A percentile compares a stretch with the other conserved stretches of the same genome.
Evolutionary conservation across 2,888 invertebrate genomes (phyloP).

Genomic region (Dasysyrphus albostriatus): DNA sequence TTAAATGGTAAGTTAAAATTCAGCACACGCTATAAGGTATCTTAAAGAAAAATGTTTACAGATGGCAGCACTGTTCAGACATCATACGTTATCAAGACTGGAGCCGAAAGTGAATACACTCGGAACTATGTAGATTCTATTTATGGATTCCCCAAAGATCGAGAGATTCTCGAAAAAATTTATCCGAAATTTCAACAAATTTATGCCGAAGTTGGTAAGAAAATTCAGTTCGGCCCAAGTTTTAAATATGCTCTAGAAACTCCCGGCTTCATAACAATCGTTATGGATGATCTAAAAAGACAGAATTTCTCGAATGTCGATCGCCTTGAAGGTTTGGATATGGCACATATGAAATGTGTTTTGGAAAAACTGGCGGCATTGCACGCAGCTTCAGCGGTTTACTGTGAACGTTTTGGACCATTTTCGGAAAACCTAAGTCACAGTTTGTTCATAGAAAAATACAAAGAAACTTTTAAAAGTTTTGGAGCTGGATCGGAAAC

Average conservation of each 20-base stretch:
- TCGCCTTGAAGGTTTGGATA: slow-evolving; percentile 68
- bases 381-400: slow-evolving; percentile 81
- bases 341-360: slow-evolving; percentile 79
- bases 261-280: background rate
- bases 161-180: slow-evolving; percentile 74
- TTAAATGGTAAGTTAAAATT: slow-evolving; percentile 75
- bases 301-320: slow-evolving; percentile 66
- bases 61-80: slow-evolving; percentile 76
- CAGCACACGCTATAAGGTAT: background rate
- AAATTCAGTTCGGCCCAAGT: slow-evolving; percentile 61
- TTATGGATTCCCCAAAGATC: slow-evolving; percentile 17
- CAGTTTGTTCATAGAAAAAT: slow-evolving; percentile 13
- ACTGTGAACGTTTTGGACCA: slow-evolving; percentile 34
- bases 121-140: slow-evolving; percentile 5
- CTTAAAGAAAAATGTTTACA: slow-evolving; percentile 69
- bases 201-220: slow-evolving; percentile 70
- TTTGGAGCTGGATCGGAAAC: slow-evolving; percentile 49
- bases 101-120: slow-evolving; percentile 32
- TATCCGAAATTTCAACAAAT: slow-evolving; percentile 80
- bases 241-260: slow-evolving; percentile 9
- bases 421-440: slow-evolving; percentile 25
- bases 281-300: slow-evolving; percentile 79
- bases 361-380: slow-evolving; percentile 81
- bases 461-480: slow-evolving; percentile 33
- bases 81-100: slow-evolving; percentile 79